Evolutionary conservation across 2,888 invertebrate species (phyloP).

Genomic region (Ceramica pisi): DNA sequence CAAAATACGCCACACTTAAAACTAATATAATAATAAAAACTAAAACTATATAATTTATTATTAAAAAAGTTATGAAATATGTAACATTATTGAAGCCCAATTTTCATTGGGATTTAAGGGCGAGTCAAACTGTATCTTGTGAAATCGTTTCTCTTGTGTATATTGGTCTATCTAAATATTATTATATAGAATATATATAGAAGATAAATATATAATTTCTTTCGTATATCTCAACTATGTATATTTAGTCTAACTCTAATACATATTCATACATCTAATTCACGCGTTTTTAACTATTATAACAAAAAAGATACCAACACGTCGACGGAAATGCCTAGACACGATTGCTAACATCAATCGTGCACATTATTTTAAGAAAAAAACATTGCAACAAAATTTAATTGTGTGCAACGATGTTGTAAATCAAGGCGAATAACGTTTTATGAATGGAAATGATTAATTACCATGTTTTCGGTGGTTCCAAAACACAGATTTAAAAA

Average conservation of each 20-base stretch:
- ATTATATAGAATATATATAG: neutral
- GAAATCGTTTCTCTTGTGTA: neutral
- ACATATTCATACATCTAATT: neutral
- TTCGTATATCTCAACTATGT: neutral
- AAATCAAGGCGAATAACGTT: too few relatives aligned
- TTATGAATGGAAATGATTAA: too few relatives aligned
- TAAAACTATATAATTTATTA: constrained; percentile 65
- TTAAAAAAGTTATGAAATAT: constrained; percentile 50
- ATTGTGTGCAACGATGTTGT: too few relatives aligned
- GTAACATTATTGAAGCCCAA: constrained; percentile 52
- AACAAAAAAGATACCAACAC: neutral
- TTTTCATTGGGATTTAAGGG: constrained; percentile 12
- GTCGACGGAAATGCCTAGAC: neutral
- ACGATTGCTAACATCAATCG: neutral
- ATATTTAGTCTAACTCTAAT: constrained; percentile 10
- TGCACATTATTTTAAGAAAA: too few relatives aligned
- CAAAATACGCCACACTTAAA: constrained; percentile 30
- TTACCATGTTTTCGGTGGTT: too few relatives aligned
- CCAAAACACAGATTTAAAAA: too few relatives aligned
- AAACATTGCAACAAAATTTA: too few relatives aligned
- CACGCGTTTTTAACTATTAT: constrained; percentile 11
- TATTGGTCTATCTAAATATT: neutral
- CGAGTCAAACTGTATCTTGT: constrained; percentile 32
- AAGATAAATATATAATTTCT: constrained; percentile 14
- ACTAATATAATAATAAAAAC: constrained; percentile 46